Evolutionary conservation across 2,113 vertebrate species (phyloP).

Genomic region (Dicerorhinus sumatrensis): DNA sequence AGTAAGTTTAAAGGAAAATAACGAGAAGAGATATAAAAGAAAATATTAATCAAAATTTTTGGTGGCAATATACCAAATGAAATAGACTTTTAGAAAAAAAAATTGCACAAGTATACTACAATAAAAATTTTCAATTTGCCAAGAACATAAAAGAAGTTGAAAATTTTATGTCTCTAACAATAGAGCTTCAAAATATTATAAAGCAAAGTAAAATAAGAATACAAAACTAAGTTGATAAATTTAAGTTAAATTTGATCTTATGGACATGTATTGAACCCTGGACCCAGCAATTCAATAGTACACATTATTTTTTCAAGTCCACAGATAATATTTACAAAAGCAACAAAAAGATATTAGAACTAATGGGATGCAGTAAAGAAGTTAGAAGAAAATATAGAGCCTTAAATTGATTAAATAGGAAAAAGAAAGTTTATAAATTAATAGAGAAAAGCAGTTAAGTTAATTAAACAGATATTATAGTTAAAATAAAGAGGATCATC

Average conservation of each 20-base stretch:
- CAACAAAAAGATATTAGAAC: background rate
- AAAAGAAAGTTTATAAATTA: background rate
- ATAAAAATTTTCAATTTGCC: background rate
- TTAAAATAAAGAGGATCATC: background rate
- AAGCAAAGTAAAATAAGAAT: background rate
- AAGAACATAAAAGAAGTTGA: background rate
- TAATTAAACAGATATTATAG: background rate
- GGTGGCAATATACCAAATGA: background rate
- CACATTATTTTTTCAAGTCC: background rate
- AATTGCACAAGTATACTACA: background rate
- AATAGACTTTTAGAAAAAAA: background rate
- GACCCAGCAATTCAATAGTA: background rate
- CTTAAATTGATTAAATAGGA: background rate
- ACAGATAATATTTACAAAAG: background rate
- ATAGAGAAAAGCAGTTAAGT: background rate
- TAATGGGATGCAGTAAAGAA: background rate
- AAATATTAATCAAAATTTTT: background rate
- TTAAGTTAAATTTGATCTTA: background rate
- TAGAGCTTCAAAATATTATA: background rate
- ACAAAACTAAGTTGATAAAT: background rate
- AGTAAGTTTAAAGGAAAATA: background rate
- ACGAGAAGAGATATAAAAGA: background rate
- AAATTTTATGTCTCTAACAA: background rate
- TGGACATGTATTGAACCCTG: background rate
- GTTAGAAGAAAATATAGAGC: background rate